Percentiles rank a stretch among this genome's conserved stretches.
phyloP scores from a whole-genome alignment of 2,888 invertebrate species.

The Eupsilia transversa region DNA sequence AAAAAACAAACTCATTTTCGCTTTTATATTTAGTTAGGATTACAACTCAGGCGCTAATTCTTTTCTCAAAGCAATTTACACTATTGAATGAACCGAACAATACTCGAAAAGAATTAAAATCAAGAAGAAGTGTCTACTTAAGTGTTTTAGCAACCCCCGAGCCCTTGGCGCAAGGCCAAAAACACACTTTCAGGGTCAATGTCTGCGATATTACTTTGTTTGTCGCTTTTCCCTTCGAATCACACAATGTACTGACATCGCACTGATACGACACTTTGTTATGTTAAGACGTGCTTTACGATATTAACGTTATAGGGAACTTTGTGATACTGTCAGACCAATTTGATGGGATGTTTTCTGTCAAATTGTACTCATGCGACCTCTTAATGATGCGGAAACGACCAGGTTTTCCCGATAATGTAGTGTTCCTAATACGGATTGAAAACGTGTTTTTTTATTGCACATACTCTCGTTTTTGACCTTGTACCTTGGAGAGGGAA shows the following conservation, averaged over 20 bases:
- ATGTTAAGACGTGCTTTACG: conserved; percentile 44
- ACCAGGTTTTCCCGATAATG: conserved; percentile 8
- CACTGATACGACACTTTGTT: conserved; percentile 41
- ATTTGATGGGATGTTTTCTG: conserved; percentile 43
- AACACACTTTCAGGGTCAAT: conserved; percentile 62
- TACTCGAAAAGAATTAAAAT: conserved; percentile 43
- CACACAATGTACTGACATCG: conserved; percentile 44
- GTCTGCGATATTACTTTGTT: conserved; percentile 63
- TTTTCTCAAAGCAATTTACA: conserved; percentile 16
- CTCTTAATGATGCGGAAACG: conserved; percentile 5
- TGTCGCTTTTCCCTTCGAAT: conserved; percentile 50
- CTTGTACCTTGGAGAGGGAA: conserved; percentile 1
- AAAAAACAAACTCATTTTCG: too few species aligned
- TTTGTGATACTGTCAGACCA: conserved; percentile 24
- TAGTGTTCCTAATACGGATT: neutral
- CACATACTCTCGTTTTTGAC: neutral
- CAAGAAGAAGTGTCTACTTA: conserved; percentile 37
- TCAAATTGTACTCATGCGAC: conserved; percentile 15
- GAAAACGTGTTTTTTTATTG: conserved; percentile 7
- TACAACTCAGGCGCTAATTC: neutral
- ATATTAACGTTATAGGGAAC: conserved; percentile 42
- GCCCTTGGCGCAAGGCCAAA: conserved; percentile 56
- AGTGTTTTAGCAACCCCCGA: conserved; percentile 21
- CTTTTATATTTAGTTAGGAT: neutral
- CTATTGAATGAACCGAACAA: conserved; percentile 11